Evolutionary conservation across 2,113 vertebrate genomes (phyloP).

Genomic region (Microcebus tavaratra): DNA sequence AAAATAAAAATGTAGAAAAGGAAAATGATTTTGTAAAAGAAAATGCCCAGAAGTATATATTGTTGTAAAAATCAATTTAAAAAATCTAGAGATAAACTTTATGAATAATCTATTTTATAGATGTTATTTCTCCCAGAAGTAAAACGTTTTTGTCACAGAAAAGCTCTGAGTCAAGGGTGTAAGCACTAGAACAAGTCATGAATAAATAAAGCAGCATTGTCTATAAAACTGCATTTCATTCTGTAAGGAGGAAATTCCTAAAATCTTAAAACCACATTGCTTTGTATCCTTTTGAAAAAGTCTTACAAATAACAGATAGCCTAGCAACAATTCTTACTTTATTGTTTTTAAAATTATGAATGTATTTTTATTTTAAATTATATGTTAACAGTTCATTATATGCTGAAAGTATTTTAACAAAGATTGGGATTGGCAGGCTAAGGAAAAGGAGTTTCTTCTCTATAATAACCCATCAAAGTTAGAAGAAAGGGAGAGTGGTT

Average conservation of each 20-base stretch:
- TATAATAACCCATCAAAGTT: background rate
- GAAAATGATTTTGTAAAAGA: background rate
- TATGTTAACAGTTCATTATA: background rate
- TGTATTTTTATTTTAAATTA: background rate
- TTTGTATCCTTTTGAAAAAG: background rate
- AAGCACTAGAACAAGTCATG: background rate
- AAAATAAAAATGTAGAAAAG: background rate
- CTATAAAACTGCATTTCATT: background rate
- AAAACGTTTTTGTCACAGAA: slow-evolving; percentile 11
- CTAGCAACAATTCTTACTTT: background rate
- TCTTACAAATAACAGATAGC: background rate
- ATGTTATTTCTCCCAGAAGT: slow-evolving; percentile 26
- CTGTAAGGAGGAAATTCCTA: background rate
- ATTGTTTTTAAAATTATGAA: background rate
- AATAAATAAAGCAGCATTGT: slow-evolving; percentile 40
- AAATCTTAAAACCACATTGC: background rate
- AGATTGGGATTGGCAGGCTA: background rate
- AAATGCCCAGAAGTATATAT: background rate
- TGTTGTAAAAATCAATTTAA: slow-evolving; percentile 17
- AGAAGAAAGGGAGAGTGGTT: background rate
- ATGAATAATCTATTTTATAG: slow-evolving; percentile 45
- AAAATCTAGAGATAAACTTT: background rate
- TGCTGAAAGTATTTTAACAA: background rate
- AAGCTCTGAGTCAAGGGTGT: background rate
- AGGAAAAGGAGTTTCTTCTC: background rate